Base-by-base conservation (phyloP, 2,888 invertebrate species). In the Linnaemya vulpina region DNA sequence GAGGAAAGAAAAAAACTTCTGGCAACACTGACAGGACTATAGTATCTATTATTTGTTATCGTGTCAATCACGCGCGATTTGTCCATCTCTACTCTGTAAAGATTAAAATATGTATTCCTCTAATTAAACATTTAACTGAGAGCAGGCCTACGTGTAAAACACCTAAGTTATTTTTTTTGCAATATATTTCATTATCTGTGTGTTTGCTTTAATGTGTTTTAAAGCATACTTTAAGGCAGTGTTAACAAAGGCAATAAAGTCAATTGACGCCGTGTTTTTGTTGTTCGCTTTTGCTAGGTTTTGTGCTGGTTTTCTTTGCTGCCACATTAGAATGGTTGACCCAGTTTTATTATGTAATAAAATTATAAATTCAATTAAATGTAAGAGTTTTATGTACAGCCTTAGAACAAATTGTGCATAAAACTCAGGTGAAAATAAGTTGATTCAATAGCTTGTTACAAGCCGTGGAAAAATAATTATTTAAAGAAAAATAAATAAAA, bases 151-250 rank as follows among this genome's bases (percentile, higher is more conserved):
- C 9, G 20, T 55, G 0, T 53, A 17, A 13, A 55, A 55, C 55
- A 71, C 71, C 30, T 40, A 70, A 55, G 40, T 22, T 40, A 30
- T 13, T 40, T 65, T 40, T 63, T 17, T 22, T 20, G 10, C 25
- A 4, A 13, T 74, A 10, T n/a, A 35, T 17, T 30, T 2, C 22
- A 25, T 17, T n/a, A 15, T 9, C 9, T 63, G 1, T 43, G 22
- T 43, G 15, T 46, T 15, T 25, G 17, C 15, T 1, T 25, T 30
- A 58, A 25, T 43, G 43, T 43, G 65, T 75, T 51, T 17, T 65
- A 55, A 43, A 76, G 76, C 76, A 76, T 76, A 82, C 65, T 63
- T 63, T 76, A 38, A 63, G 46, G 75, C 55, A n/a, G 71, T 58
- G 43, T 17, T 70, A 70, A 70, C 35, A 76, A 58, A 76, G 75